Conservation (phyloP, 2,113 vertebrate species). For the Phyllostomus hastatus region DNA sequence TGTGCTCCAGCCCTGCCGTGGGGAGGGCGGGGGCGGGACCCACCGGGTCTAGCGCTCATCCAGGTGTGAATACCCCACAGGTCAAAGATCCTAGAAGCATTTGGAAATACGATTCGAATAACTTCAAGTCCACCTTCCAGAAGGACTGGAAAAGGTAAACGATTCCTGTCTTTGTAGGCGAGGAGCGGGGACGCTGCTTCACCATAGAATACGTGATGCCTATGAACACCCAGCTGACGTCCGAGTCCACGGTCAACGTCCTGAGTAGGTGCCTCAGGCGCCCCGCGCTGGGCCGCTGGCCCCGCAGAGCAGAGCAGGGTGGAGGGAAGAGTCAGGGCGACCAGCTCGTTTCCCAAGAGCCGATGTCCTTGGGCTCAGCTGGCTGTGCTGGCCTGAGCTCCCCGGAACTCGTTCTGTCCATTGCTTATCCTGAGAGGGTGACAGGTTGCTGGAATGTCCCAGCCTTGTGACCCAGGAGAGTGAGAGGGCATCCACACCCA, state of each 20-base stretch:
- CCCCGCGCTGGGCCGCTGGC: neutral
- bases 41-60: neutral
- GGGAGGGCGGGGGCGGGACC: neutral
- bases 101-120: neutral
- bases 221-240: constrained; percentile 92
- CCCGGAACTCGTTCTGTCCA: neutral
- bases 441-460: neutral
- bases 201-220: constrained; percentile 98
- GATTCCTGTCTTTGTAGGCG: constrained; percentile 82
- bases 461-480: neutral
- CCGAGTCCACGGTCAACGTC: constrained; percentile 94
- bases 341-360: neutral
- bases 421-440: neutral
- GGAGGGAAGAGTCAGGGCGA: neutral
- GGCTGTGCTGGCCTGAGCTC: neutral
- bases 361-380: accelerated
- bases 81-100: neutral
- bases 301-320: neutral
- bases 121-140: neutral
- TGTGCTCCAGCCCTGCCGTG: neutral
- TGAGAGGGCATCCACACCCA: neutral
- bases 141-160: neutral
- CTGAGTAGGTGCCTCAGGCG: constrained; percentile 86
- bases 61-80: neutral
- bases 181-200: constrained; percentile 94